Evolutionary conservation across 2,888 invertebrate genomes (phyloP).

Genomic region (Tubulanus polymorphus): DNA sequence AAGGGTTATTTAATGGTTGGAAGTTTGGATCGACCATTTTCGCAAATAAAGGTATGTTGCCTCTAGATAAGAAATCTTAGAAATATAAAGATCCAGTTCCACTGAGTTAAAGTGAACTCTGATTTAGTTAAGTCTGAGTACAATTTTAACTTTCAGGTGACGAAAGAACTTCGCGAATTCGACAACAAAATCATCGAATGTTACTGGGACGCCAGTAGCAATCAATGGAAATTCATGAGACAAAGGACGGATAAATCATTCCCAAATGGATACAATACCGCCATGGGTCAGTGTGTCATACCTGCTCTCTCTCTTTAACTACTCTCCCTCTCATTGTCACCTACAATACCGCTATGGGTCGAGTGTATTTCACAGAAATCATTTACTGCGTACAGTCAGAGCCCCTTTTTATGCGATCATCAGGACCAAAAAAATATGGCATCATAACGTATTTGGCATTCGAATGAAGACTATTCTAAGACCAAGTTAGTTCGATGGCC

Average conservation of each 20-base stretch:
- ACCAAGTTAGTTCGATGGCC: no score
- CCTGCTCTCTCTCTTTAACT: not conserved
- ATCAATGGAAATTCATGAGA: conserved; percentile 87
- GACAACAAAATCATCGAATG: conserved; percentile 97
- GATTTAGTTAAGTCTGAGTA: not conserved
- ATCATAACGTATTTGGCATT: no score
- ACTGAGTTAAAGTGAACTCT: not conserved
- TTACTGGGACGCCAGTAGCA: conserved; percentile 63
- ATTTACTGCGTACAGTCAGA: not conserved
- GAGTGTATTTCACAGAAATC: not conserved
- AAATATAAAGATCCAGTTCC: no score
- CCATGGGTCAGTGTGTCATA: conserved; percentile 60
- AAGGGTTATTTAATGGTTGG: conserved; percentile 71
- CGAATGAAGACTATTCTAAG: no score
- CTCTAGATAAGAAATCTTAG: no score
- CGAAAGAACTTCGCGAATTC: conserved; percentile 70
- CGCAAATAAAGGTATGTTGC: conserved; percentile 69
- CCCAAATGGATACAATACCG: conserved; percentile 86
- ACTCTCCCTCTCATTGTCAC: not conserved
- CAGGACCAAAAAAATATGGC: no score
- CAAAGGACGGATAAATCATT: conserved; percentile 94
- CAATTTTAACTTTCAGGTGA: conserved; percentile 54
- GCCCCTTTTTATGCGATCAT: conserved; percentile 2
- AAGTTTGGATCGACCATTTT: conserved; percentile 66
- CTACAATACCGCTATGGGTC: no score